Base-by-base conservation (phyloP, 2,797 vertebrate species). In the Alfaro cultratus region DNA sequence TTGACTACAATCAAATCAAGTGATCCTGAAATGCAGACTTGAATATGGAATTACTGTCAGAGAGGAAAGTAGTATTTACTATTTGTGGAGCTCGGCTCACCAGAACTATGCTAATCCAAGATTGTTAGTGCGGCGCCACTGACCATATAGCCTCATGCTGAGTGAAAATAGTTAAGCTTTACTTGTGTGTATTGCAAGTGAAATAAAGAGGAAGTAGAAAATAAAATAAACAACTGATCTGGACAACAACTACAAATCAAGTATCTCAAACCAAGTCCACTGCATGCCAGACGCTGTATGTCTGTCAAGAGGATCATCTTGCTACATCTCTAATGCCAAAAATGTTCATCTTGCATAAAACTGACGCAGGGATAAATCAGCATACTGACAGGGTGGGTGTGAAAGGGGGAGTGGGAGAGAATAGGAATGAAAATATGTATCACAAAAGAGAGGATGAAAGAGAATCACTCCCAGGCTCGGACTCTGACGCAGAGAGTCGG, bases 311-410 rank as follows among this genome's bases (percentile, higher is more conserved):
- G 91, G 86, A 91, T 91, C 88, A 89, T 87, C 88, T 46, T 80
- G 87, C 81, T 92, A 87, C 80, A 88, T 90, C 89, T 88, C 73
- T 51, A 70, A 88, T 72, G 87, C 82, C 86, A 84, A 91, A 86
- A 91, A 90, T 75, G 80, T 81, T 84, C 86, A 87, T 86, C 84
- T 84, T 92, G 89, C 90, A 89, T 90, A 90, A 92, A 91, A 94
- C 91, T 92, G 91, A 93, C 90, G 90, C 90, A 85, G 81, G 88
- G 88, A 91, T 93, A 92, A 90, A 94, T 93, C 90, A 92, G 76
- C 79, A 75, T 72, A 3, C 75, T 85, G 83, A 87, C 74, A 83
- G 81, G 80, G 82, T 68, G 89, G 84, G 80, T 79, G 80, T 75
- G 75, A 73, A 75, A 21, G 53, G 64, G 75, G 55, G 73, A 75